These are phyloP conservation scores for Potamarius usumacintae DNA, from an alignment of 2,113 vertebrate species.

Conservation along the genomic window DNA sequence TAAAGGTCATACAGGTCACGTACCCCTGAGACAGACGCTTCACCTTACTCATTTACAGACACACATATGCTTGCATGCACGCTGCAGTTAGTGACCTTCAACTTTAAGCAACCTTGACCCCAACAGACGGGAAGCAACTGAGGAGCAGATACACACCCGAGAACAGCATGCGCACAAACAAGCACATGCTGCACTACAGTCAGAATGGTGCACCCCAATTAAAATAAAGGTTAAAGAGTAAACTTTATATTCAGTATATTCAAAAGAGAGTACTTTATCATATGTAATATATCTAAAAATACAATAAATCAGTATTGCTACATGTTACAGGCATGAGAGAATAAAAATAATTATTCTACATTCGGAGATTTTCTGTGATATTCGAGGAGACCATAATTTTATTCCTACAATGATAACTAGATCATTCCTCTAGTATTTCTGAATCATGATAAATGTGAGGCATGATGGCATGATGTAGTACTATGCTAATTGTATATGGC, in stretches of 20 bases:
- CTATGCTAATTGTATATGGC: neutral
- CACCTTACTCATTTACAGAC: constrained; percentile 60
- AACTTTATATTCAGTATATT: neutral
- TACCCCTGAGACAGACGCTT: constrained; percentile 62
- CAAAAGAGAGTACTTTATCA: neutral
- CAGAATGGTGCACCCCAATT: neutral
- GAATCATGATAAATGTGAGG: neutral
- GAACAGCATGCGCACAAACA: constrained; percentile 40
- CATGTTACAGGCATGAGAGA: neutral
- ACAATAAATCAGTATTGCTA: neutral
- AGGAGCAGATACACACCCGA: constrained; percentile 60
- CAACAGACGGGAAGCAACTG: constrained; percentile 68
- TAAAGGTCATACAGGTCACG: constrained; percentile 52
- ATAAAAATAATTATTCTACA: neutral
- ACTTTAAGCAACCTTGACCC: constrained; percentile 76
- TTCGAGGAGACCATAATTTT: neutral
- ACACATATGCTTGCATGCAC: neutral
- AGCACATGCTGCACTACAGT: neutral
- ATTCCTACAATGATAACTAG: neutral
- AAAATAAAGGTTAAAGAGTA: neutral
- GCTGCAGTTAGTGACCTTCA: constrained; percentile 68
- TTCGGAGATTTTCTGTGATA: neutral
- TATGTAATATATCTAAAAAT: neutral
- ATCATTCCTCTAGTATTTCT: neutral
- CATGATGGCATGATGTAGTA: neutral